These are phyloP conservation scores for Danio albolineatus DNA, from an alignment of 2,797 vertebrate genomes.

Conservation along the genomic window DNA sequence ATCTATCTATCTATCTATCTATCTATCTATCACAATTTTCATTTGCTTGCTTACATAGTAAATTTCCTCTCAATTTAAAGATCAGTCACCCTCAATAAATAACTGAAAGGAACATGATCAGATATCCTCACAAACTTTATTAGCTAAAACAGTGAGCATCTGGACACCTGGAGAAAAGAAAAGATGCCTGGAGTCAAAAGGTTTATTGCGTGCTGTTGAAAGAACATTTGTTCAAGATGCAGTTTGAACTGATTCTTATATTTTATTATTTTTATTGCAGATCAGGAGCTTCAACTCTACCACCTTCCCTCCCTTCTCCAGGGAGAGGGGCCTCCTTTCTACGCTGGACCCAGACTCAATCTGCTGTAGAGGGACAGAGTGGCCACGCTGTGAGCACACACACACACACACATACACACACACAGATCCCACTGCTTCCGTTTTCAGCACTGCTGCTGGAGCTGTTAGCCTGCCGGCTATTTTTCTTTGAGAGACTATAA, in stretches of 20 bases:
- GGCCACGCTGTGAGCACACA: conserved; percentile 43
- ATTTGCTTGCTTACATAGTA: not conserved
- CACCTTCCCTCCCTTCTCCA: conserved; percentile 48
- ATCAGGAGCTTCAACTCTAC: conserved; percentile 42
- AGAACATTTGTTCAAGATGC: conserved; percentile 13
- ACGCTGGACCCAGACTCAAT: conserved; percentile 48
- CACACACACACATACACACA: conserved; percentile 34
- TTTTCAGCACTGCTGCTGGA: conserved; percentile 74
- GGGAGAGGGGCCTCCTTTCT: conserved; percentile 48
- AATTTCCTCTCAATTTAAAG: not conserved
- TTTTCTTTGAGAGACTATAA: conserved; percentile 81
- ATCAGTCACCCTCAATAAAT: not conserved
- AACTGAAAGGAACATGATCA: not conserved
- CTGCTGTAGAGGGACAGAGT: conserved; percentile 65
- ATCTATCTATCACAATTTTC: conserved; percentile 1
- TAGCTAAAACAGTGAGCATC: conserved; percentile 4
- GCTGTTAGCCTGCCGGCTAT: conserved; percentile 80
- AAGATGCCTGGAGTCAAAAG: conserved; percentile 20
- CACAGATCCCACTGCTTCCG: conserved; percentile 68
- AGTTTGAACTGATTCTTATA: conserved; percentile 29
- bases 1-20: conserved; percentile 22
- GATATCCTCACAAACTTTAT: conserved; percentile 2
- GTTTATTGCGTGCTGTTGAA: conserved; percentile 1
- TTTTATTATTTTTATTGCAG: conserved; percentile 52
- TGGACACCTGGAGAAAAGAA: conserved; percentile 4